These are phyloP conservation scores for Globia sparganii DNA, from an alignment of 2,888 invertebrate genomes.

Conservation along the genomic window DNA sequence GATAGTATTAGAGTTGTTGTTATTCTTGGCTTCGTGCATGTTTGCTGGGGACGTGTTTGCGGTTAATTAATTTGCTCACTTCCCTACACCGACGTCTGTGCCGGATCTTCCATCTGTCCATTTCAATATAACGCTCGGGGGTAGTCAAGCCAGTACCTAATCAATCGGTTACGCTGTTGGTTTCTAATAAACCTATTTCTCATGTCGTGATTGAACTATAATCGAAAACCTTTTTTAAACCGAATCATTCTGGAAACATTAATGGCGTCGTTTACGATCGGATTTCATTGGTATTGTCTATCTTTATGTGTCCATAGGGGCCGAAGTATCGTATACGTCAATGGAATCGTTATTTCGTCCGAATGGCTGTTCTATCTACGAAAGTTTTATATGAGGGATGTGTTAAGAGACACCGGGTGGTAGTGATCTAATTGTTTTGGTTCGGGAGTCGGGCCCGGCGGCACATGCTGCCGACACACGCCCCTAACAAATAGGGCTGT, in stretches of 20 bases:
- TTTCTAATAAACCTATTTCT: constrained; percentile 73
- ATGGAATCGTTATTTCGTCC: constrained; percentile 54
- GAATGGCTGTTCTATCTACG: constrained; percentile 57
- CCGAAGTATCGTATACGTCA: constrained; percentile 42
- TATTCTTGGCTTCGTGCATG: constrained; percentile 66
- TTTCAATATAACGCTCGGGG: constrained; percentile 76
- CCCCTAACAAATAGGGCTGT: constrained; percentile 80
- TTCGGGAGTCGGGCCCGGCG: constrained; percentile 68
- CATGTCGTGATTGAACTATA: constrained; percentile 74
- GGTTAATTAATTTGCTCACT: constrained; percentile 78
- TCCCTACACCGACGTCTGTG: constrained; percentile 65
- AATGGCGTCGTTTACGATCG: constrained; percentile 60
- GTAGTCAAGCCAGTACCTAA: constrained; percentile 76
- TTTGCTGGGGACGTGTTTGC: constrained; percentile 68
- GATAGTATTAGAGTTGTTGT: constrained; percentile 63
- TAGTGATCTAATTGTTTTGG: constrained; percentile 85
- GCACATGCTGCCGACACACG: constrained; percentile 77
- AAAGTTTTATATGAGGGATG: constrained; percentile 75
- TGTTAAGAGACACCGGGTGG: constrained; percentile 75
- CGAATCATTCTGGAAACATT: constrained; percentile 52
- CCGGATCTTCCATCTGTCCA: constrained; percentile 70
- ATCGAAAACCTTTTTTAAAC: constrained; percentile 69
- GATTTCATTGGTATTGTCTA: constrained; percentile 63
- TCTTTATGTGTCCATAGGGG: constrained; percentile 54
- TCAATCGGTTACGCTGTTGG: constrained; percentile 80